Evolutionary conservation across 2,797 vertebrate species (phyloP), one percentile per base, ranked within the genome.

Genomic region (Karalla daura): DNA sequence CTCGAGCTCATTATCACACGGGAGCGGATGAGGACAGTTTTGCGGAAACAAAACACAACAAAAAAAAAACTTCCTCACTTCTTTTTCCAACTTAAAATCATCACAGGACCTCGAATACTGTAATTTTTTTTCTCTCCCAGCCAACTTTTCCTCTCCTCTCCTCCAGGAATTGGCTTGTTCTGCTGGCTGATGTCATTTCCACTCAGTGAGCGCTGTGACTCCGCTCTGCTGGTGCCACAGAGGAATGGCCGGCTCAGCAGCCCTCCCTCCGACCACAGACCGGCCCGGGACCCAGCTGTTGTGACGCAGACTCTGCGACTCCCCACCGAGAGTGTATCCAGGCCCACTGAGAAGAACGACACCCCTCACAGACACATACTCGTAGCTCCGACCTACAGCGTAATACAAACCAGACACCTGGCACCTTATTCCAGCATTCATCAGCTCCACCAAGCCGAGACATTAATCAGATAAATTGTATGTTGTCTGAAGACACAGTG

Each of bases 161-260:
- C 25, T 46, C 12, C 23, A 18, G 5, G 7, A 50, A 14, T 27
- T 49, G 13, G 4, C 28, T 45, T 66, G 21, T 47, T 28, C 23
- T 24, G 3, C 23, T 11, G 5, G 14, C 55, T 37, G 25, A 58
- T 64, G 51, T 65, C 56, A 17, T 62, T 58, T 76, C 21, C 18
- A 41, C 43, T 60, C 23, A 30, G 3, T 64, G 39, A 51, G 74
- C 63, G 50, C 41, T 28, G 56, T 54, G 53, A 47, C 51, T 82
- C 71, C 78, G 60, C 49, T 78, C 49, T 47, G 9, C 32, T 30
- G 50, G 47, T 69, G 62, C 73, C 65, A 45, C 73, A 15, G 73
- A 72, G 77, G 82, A 90, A 90, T 86, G 83, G 45, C 56, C 63
- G 46, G 70, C 80, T 90, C 88, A 87, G 84, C 81, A 76, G 5